phyloP scores from a whole-genome alignment of 2,797 vertebrate genomes.

The Vireo griseus region DNA sequence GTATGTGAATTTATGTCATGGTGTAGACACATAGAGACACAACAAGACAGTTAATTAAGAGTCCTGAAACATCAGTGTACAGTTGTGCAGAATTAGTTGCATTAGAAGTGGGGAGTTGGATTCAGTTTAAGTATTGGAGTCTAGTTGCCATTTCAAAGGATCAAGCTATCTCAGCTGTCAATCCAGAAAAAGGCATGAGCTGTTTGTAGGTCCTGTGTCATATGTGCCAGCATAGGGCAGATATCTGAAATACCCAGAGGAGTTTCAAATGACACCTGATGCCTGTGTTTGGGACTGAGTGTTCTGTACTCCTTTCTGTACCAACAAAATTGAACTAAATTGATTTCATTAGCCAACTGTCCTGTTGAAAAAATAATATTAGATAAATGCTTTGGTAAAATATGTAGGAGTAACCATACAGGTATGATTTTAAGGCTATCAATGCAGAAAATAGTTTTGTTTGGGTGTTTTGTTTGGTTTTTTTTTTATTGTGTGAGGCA shows the following conservation, averaged over 20 bases:
- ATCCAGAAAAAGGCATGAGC: constrained; percentile 4
- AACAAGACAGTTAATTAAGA: neutral
- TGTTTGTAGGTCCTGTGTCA: constrained; percentile 18
- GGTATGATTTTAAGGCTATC: neutral
- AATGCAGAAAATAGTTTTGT: neutral
- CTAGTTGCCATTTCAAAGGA: neutral
- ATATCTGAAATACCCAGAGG: neutral
- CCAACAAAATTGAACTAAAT: neutral
- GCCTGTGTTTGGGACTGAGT: neutral
- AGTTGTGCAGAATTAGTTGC: neutral
- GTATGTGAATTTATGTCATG: neutral
- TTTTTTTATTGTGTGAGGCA: neutral
- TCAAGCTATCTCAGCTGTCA: neutral
- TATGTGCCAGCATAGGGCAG: neutral
- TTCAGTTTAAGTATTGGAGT: neutral
- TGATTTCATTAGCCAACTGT: neutral
- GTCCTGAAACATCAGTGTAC: neutral
- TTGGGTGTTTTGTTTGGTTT: neutral
- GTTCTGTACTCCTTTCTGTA: neutral
- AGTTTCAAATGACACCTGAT: constrained; percentile 5
- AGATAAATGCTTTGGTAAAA: neutral
- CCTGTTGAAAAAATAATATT: neutral
- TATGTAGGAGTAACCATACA: neutral
- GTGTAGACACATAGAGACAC: neutral
- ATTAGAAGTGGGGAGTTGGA: neutral